Percentiles rank a stretch among this genome's conserved stretches.
Conservation (phyloP, 2,797 vertebrate genomes). For the Merluccius polli region DNA sequence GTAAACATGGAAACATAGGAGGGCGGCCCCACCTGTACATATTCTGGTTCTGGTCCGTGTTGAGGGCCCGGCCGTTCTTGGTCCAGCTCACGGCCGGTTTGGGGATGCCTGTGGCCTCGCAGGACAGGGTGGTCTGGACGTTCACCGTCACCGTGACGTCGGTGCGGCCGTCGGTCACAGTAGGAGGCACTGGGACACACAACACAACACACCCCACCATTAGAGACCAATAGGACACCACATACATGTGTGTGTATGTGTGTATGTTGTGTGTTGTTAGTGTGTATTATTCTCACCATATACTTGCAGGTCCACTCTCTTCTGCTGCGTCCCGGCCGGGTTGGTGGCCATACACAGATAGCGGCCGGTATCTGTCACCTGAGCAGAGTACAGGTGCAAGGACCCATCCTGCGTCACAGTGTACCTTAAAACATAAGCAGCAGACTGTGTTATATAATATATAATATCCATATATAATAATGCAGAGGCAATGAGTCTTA, state of each 20-base stretch:
- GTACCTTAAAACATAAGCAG: conserved; percentile 79
- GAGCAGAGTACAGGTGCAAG: conserved; percentile 78
- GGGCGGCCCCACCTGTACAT: conserved; percentile 84
- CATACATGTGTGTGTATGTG: not conserved
- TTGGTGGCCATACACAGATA: conserved; percentile 94
- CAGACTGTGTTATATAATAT: conserved; percentile 7
- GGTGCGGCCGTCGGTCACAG: conserved; percentile 73
- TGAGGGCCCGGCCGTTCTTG: conserved; percentile 81
- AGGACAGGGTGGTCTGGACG: conserved; percentile 87
- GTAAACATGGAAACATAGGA: not conserved
- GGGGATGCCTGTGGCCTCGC: conserved; percentile 89
- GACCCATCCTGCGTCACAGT: conserved; percentile 80
- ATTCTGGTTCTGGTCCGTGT: conserved; percentile 91
- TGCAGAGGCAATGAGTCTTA: not conserved
- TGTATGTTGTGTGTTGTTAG: no score
- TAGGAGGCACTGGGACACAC: conserved; percentile 79
- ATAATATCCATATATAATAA: no score
- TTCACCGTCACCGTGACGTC: conserved; percentile 88
- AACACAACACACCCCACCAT: not conserved
- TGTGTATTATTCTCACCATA: conserved; percentile 71
- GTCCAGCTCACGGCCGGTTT: conserved; percentile 86
- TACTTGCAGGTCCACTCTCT: conserved; percentile 83
- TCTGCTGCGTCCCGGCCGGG: conserved; percentile 84
- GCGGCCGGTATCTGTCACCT: conserved; percentile 82
- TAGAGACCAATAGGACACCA: no score